Evolutionary conservation across 2,888 invertebrate species (phyloP).

Genomic region (Arenicola marina): DNA sequence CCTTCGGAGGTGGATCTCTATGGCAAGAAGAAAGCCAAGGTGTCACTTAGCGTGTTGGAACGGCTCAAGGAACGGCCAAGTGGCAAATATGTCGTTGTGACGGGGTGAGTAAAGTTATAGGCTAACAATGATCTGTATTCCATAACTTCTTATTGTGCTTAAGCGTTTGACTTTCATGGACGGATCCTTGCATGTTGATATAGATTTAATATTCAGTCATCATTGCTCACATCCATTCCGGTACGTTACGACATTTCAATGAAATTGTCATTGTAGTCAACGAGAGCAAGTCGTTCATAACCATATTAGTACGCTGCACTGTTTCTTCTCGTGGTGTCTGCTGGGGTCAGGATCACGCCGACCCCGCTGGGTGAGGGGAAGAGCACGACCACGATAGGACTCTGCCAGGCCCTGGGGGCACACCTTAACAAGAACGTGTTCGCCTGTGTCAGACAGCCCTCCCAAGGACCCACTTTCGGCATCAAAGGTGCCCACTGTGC

Average conservation of each 20-base stretch:
- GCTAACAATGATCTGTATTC: no score
- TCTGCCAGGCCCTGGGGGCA: slow-evolving; percentile 88
- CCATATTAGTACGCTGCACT: no score
- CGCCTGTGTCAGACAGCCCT: slow-evolving; percentile 94
- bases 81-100: slow-evolving; percentile 94
- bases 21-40: slow-evolving; percentile 93
- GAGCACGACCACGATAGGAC: slow-evolving; percentile 90
- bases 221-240: no score
- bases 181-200: no score
- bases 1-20: slow-evolving; percentile 84
- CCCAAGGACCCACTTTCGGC: slow-evolving; percentile 98
- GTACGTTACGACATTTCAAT: no score
- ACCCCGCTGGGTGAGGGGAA: slow-evolving; percentile 99
- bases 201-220: no score
- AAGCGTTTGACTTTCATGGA: no score
- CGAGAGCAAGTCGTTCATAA: no score
- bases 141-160: no score
- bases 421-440: slow-evolving; percentile 84
- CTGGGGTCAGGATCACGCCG: slow-evolving; percentile 95
- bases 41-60: slow-evolving; percentile 79
- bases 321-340: no score
- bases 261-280: no score
- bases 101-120: slow-evolving; percentile 71
- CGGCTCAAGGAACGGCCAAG: slow-evolving; percentile 71
- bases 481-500: slow-evolving; percentile 82